phyloP scores from a whole-genome alignment of 2,888 invertebrate genomes.

The Pyralis farinalis region DNA sequence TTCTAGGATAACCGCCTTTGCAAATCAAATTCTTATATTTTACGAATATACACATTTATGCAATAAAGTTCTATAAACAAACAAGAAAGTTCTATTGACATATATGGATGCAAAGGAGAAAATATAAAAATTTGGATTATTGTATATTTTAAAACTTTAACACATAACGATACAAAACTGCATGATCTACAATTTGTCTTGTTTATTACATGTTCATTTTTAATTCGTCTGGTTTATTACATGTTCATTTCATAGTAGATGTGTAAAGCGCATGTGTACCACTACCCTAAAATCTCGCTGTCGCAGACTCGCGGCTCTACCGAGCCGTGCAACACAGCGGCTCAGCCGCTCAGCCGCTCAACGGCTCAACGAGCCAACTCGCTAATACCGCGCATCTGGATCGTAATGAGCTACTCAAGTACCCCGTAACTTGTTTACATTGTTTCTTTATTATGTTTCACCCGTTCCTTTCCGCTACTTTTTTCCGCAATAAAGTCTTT shows the following conservation, averaged over 20 bases:
- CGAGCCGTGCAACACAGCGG: constrained; percentile 27
- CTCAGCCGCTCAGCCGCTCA: constrained; percentile 20
- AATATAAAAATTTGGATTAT: too few relatives aligned
- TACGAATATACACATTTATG: too few relatives aligned
- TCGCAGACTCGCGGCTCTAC: constrained; percentile 24
- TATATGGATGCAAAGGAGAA: too few relatives aligned
- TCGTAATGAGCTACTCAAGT: constrained; percentile 79
- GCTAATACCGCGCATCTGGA: constrained; percentile 73
- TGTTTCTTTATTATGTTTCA: constrained; percentile 81
- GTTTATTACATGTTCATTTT: too few relatives aligned
- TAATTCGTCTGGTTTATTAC: too few relatives aligned
- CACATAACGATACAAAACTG: too few relatives aligned
- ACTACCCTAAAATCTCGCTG: neutral
- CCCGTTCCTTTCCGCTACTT: constrained; percentile 64
- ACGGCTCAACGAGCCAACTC: constrained; percentile 41
- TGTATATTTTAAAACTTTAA: too few relatives aligned
- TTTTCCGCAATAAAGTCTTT: constrained; percentile 59
- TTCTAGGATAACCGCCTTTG: too few relatives aligned
- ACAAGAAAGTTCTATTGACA: too few relatives aligned
- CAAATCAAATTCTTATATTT: too few relatives aligned
- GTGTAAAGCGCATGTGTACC: constrained; percentile 5
- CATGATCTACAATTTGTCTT: too few relatives aligned
- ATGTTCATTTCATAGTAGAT: constrained; percentile 11
- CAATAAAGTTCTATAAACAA: too few relatives aligned
- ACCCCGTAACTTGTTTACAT: constrained; percentile 79